Evolutionary conservation across 2,113 vertebrate species (phyloP).

Genomic region (Chroicocephalus ridibundus): DNA sequence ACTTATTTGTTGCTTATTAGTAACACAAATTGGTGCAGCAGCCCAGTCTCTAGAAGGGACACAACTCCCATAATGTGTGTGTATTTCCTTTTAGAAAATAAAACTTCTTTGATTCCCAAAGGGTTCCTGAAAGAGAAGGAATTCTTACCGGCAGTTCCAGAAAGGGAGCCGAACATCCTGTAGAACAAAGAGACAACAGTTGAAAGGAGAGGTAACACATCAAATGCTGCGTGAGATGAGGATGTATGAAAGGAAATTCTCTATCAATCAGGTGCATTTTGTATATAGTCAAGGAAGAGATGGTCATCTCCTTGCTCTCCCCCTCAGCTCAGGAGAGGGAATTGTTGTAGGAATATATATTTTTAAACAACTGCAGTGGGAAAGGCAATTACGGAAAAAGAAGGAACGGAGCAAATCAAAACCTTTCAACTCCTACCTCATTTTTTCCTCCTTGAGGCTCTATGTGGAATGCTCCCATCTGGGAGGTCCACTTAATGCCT

Average conservation of each 20-base stretch:
- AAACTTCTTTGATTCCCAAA: not conserved
- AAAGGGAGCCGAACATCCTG: constrained; percentile 29
- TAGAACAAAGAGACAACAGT: not conserved
- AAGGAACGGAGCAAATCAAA: not conserved
- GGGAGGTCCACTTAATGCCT: not conserved
- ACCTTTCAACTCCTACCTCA: not conserved
- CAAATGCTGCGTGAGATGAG: not conserved
- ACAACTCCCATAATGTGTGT: not conserved
- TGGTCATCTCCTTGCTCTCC: not conserved
- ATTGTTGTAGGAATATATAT: not conserved
- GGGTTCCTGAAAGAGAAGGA: not conserved
- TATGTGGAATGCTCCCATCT: not conserved
- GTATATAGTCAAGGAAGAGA: not conserved
- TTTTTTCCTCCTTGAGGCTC: not conserved
- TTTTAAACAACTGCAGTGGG: not conserved
- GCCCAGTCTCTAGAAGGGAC: not conserved
- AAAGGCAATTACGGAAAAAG: not conserved
- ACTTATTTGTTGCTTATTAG: rapidly evolving
- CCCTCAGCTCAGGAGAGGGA: not conserved
- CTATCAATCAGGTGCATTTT: not conserved
- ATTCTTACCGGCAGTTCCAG: constrained; percentile 31
- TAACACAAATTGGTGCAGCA: not conserved
- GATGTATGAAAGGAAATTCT: not conserved
- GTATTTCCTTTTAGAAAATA: not conserved
- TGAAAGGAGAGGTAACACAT: not conserved